Conservation (phyloP, 2,113 vertebrate species). For the Malurus melanocephalus region DNA sequence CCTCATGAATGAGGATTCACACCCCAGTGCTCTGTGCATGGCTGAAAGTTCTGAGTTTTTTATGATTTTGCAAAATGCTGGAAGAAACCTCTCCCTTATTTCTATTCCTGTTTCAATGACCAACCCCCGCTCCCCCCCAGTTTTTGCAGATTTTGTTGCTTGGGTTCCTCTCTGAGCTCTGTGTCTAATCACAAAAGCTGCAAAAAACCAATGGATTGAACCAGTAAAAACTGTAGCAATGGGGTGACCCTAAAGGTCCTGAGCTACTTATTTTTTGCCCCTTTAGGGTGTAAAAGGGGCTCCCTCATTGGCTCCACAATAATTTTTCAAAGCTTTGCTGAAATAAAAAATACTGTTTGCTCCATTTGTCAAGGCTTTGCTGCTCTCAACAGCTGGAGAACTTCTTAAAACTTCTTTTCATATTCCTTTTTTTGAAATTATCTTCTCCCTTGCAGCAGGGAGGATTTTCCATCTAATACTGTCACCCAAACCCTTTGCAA, state of each 20-base stretch:
- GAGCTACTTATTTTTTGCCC: neutral
- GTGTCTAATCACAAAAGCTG: neutral
- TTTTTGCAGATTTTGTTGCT: neutral
- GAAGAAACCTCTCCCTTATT: neutral
- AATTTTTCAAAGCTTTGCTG: neutral
- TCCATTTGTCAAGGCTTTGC: neutral
- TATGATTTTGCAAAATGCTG: neutral
- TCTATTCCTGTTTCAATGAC: neutral
- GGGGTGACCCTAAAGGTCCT: neutral
- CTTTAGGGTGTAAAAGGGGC: neutral
- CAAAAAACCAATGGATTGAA: neutral
- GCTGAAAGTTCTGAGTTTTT: neutral
- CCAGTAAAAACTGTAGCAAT: neutral
- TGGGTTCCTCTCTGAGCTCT: neutral
- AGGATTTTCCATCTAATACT: neutral
- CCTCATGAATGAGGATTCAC: neutral
- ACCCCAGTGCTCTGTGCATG: neutral
- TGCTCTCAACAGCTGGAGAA: neutral
- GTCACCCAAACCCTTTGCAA: neutral
- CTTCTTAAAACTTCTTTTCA: neutral
- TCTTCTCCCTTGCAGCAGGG: neutral
- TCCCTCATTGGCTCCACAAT: neutral
- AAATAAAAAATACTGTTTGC: conserved; percentile 8
- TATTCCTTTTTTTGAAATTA: neutral
- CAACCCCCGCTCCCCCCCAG: neutral